Evolutionary conservation across 1,140 invertebrate species (phyloP).

Genomic region (Tetragnatha versicolor): DNA sequence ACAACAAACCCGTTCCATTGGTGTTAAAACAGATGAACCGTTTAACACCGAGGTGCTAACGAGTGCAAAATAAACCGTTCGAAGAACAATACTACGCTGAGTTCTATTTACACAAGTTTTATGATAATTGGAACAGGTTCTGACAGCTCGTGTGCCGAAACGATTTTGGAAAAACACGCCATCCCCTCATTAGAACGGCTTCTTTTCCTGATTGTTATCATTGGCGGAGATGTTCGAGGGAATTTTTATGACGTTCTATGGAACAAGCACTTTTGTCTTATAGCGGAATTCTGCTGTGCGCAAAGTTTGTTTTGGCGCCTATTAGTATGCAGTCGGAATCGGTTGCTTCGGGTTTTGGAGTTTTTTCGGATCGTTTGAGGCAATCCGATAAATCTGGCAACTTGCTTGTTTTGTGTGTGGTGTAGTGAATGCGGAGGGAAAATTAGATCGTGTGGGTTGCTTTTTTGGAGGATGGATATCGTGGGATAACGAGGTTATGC

Average conservation of each 20-base stretch:
- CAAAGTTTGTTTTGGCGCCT: too few species aligned
- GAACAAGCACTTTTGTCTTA: conserved; percentile 16
- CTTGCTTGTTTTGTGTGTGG: too few species aligned
- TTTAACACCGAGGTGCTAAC: conserved; percentile 41
- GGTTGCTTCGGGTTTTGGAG: too few species aligned
- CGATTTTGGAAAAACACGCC: conserved; percentile 40
- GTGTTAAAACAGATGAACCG: conserved; percentile 35
- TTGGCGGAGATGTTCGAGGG: not conserved
- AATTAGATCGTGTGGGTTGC: too few species aligned
- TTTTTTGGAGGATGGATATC: too few species aligned
- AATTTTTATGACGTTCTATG: conserved; percentile 26
- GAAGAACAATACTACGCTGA: conserved; percentile 4
- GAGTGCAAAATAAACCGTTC: conserved; percentile 21
- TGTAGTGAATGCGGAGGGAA: too few species aligned
- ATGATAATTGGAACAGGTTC: conserved; percentile 47
- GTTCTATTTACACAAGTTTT: conserved; percentile 50
- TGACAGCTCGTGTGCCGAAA: conserved; percentile 44
- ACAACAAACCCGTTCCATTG: not conserved
- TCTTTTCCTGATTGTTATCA: conserved; percentile 30
- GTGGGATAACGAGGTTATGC: too few species aligned
- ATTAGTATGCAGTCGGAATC: too few species aligned
- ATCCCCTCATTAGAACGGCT: conserved; percentile 16
- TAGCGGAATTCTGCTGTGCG: too few species aligned
- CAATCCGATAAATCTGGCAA: too few species aligned
- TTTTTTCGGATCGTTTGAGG: too few species aligned